phyloP scores from a whole-genome alignment of 2,797 vertebrate genomes.

The Micropoecilia bifurca region DNA sequence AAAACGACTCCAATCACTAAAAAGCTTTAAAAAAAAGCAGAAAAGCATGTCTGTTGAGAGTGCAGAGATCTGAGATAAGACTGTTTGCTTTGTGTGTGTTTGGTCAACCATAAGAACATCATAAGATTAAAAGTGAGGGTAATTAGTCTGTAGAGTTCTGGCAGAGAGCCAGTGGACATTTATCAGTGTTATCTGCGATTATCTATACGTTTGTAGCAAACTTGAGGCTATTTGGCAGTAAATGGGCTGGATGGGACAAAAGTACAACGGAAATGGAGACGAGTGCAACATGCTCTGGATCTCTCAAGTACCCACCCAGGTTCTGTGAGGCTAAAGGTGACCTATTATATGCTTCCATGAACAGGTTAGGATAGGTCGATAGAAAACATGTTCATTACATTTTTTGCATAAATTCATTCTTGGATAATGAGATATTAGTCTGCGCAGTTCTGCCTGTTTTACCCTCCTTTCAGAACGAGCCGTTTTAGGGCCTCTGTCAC shows the following conservation, averaged over 20 bases:
- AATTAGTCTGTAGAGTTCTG: constrained; percentile 28
- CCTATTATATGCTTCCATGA: too few species aligned
- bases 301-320: background rate
- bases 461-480: too few species aligned
- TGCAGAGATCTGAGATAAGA: constrained; percentile 42
- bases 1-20: constrained; percentile 10
- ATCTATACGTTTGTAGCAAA: constrained; percentile 44
- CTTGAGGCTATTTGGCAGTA: constrained; percentile 41
- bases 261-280: constrained; percentile 13
- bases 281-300: background rate
- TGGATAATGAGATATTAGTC: too few species aligned
- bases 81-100: constrained; percentile 27
- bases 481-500: too few species aligned
- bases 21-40: background rate
- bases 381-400: too few species aligned
- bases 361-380: too few species aligned
- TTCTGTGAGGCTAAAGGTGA: background rate
- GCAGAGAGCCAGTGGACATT: constrained; percentile 31
- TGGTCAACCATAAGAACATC: constrained; percentile 24
- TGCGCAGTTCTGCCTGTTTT: too few species aligned
- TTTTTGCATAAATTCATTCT: too few species aligned
- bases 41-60: constrained; percentile 10
- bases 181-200: constrained; percentile 43
- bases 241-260: constrained; percentile 30
- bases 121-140: constrained; percentile 17